Evolutionary conservation across 2,888 invertebrate species (phyloP).

Genomic region (Liposcelis brunnea): DNA sequence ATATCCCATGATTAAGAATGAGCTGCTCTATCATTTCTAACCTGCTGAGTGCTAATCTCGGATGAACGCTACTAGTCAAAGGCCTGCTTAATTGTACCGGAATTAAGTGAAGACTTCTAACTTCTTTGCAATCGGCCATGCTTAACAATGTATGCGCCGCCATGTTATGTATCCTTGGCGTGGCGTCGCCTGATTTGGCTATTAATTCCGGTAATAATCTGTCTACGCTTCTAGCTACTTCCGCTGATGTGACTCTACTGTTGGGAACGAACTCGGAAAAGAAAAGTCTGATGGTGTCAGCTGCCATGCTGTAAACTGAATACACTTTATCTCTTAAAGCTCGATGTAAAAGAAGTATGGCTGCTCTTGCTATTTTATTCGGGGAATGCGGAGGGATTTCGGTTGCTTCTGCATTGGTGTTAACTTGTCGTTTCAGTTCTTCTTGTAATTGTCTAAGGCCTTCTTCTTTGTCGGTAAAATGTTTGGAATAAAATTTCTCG

Average conservation of each 20-base stretch:
- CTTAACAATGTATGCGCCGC: conserved; percentile 75
- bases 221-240: conserved; percentile 67
- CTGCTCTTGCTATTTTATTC: conserved; percentile 68
- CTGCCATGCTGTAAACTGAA: conserved; percentile 70
- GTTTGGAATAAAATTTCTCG: conserved; percentile 79
- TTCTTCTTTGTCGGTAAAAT: conserved; percentile 77
- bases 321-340: conserved; percentile 75
- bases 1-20: conserved; percentile 67
- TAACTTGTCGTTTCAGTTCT: conserved; percentile 26
- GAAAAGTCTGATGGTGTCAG: conserved; percentile 60
- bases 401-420: conserved; percentile 12
- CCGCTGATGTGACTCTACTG: conserved; percentile 58
- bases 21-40: conserved; percentile 79
- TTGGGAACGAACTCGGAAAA: conserved; percentile 72
- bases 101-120: conserved; percentile 63
- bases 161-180: conserved; percentile 68
- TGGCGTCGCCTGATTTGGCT: conserved; percentile 74
- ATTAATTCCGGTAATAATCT: conserved; percentile 65
- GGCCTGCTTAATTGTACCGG: conserved; percentile 70
- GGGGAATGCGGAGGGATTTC: conserved; percentile 31
- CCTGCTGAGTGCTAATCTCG: conserved; percentile 65
- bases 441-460: conserved; percentile 53
- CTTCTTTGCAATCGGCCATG: conserved; percentile 65
- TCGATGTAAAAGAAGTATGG: conserved; percentile 60
- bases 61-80: conserved; percentile 70